These are phyloP conservation scores for Sialis lutaria DNA, from an alignment of 2,888 invertebrate genomes.

Conservation along the genomic window DNA sequence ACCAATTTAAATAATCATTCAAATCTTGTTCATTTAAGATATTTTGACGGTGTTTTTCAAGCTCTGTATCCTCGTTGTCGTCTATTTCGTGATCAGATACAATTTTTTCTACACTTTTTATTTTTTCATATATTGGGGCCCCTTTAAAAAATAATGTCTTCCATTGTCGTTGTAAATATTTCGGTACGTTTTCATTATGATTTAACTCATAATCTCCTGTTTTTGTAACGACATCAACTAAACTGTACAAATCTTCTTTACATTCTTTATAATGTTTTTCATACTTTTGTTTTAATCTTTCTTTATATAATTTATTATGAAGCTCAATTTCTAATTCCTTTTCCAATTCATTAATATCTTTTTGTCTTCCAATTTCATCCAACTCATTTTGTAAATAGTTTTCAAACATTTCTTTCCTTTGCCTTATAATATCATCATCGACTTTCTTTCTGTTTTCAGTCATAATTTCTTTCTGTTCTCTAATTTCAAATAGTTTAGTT, in stretches of 20 bases:
- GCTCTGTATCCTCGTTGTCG: constrained; percentile 27
- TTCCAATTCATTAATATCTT: constrained; percentile 23
- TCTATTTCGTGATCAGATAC: constrained; percentile 21
- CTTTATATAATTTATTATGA: constrained; percentile 32
- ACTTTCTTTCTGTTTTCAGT: constrained; percentile 32
- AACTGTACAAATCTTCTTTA: constrained; percentile 30
- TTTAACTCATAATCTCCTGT: constrained; percentile 29
- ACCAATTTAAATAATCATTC: constrained; percentile 33
- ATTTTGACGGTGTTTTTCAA: constrained; percentile 34
- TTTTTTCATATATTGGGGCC: constrained; percentile 33
- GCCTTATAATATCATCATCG: constrained; percentile 30
- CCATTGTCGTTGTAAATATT: constrained; percentile 34
- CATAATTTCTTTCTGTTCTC: constrained; percentile 36
- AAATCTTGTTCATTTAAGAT: constrained; percentile 35
- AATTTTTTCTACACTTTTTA: constrained; percentile 25
- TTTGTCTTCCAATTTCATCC: constrained; percentile 21
- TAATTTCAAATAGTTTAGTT: constrained; percentile 41
- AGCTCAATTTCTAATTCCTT: constrained; percentile 31
- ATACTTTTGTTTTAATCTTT: constrained; percentile 31
- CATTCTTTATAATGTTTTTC: constrained; percentile 32
- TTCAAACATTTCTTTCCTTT: constrained; percentile 30
- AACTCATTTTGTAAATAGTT: constrained; percentile 27
- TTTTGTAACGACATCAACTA: constrained; percentile 35
- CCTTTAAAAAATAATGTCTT: constrained; percentile 33
- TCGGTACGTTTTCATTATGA: constrained; percentile 25